phyloP scores from a whole-genome alignment of 2,888 invertebrate species.

The Metopia argyrocephala region DNA sequence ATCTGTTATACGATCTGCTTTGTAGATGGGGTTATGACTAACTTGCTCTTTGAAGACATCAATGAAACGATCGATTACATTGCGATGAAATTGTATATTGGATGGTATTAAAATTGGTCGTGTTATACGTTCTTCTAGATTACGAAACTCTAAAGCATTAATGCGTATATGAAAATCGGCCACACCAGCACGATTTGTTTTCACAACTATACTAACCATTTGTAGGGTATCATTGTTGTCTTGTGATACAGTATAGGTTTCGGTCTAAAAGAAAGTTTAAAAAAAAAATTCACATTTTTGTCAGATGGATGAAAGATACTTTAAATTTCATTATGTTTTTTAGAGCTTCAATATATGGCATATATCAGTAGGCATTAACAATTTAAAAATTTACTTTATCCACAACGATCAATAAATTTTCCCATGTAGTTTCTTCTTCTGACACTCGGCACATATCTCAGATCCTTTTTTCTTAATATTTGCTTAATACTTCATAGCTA shows the following conservation, averaged over 20 bases:
- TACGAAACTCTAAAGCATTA: constrained; percentile 88
- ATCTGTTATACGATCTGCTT: constrained; percentile 86
- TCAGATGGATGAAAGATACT: too few relatives aligned
- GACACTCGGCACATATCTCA: too few relatives aligned
- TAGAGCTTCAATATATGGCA: too few relatives aligned
- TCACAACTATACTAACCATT: constrained; percentile 89
- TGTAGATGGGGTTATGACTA: constrained; percentile 83
- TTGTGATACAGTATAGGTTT: constrained; percentile 85
- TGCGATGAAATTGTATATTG: constrained; percentile 86
- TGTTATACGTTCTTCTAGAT: constrained; percentile 85
- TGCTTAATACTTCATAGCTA: too few relatives aligned
- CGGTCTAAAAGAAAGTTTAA: constrained; percentile 79
- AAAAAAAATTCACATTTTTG: too few relatives aligned
- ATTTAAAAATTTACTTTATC: too few relatives aligned
- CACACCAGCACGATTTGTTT: constrained; percentile 82
- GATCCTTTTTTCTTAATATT: too few relatives aligned
- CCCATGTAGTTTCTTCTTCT: too few relatives aligned
- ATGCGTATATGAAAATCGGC: constrained; percentile 85
- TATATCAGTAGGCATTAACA: too few relatives aligned
- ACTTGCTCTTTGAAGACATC: constrained; percentile 89
- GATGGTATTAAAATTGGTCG: constrained; percentile 84
- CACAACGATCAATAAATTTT: too few relatives aligned
- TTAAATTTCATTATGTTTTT: too few relatives aligned
- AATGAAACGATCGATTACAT: constrained; percentile 90
- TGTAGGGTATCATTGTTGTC: constrained; percentile 86